Conservation (phyloP, 2,888 invertebrate genomes). For the Sepiola atlantica region DNA sequence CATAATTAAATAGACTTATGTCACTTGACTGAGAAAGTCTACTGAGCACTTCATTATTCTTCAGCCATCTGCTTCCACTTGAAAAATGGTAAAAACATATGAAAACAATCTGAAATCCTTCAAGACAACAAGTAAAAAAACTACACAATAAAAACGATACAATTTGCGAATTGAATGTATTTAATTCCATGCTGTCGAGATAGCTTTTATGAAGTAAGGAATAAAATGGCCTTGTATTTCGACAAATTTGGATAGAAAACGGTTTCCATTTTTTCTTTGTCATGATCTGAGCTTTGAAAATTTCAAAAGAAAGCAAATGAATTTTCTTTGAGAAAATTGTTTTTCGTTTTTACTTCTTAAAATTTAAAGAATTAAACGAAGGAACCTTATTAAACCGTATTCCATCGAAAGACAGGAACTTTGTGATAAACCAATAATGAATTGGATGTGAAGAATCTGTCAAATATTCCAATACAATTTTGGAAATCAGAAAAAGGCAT, state of each 20-base stretch:
- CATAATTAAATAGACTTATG: background rate
- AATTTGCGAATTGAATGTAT: background rate
- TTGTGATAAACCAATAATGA: background rate
- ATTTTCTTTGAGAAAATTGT: background rate
- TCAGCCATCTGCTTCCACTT: background rate
- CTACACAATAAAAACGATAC: background rate
- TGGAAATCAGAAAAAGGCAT: background rate
- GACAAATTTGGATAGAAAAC: background rate
- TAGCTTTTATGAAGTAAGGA: background rate
- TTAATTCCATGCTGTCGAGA: background rate
- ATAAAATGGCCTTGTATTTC: background rate
- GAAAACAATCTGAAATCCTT: background rate
- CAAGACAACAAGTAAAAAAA: background rate
- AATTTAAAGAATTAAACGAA: background rate
- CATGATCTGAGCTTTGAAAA: background rate
- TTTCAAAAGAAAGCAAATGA: background rate
- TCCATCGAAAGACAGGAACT: background rate
- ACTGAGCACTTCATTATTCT: background rate
- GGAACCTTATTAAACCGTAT: background rate
- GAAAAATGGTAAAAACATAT: background rate
- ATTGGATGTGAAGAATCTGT: background rate
- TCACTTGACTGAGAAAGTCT: background rate
- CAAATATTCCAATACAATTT: background rate
- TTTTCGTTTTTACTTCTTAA: background rate
- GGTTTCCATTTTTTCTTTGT: background rate